These are phyloP conservation scores for Calcarius lapponicus DNA, from an alignment of 2,797 vertebrate species.

Conservation along the genomic window DNA sequence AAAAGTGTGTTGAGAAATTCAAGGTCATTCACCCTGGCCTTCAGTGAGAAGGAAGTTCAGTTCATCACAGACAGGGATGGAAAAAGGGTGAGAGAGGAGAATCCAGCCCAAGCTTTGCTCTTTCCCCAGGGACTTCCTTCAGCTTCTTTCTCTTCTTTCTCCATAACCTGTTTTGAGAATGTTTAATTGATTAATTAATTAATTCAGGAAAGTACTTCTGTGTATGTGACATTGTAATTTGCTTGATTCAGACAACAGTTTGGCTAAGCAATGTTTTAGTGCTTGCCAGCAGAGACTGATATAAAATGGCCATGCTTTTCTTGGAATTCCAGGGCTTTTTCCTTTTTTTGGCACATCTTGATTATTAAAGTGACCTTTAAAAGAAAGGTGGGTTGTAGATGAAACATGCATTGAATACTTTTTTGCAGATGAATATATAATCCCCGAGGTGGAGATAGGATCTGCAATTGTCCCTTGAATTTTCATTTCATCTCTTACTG, in stretches of 20 bases:
- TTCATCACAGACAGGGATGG: not conserved
- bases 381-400: not conserved
- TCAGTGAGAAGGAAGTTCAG: not conserved
- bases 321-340: not conserved
- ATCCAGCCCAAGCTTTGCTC: conserved; percentile 58
- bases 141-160: not conserved
- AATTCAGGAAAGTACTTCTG: not conserved
- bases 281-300: not conserved
- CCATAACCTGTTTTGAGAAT: not conserved
- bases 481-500: not conserved
- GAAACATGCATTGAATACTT: not conserved
- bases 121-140: not conserved
- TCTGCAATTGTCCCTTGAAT: not conserved
- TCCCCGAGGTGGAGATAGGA: not conserved
- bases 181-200: not conserved
- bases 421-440: not conserved
- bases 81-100: not conserved
- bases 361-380: not conserved
- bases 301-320: not conserved
- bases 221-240: not conserved
- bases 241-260: not conserved
- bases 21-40: not conserved
- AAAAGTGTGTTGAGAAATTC: not conserved
- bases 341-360: not conserved
- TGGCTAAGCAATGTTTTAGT: not conserved